Conservation (phyloP, 1,140 invertebrate species). For the Tetramorium alpestre region DNA sequence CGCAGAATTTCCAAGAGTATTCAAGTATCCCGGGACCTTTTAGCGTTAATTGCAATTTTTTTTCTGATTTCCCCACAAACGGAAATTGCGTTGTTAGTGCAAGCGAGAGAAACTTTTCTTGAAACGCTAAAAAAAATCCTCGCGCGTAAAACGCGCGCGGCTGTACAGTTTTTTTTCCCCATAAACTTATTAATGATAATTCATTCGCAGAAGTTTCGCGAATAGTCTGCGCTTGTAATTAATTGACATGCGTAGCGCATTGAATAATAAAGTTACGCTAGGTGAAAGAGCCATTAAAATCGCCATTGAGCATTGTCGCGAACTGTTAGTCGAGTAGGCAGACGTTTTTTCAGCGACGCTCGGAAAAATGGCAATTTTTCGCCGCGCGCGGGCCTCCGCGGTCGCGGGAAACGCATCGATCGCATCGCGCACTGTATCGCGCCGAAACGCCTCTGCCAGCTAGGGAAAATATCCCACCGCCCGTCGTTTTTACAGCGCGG, state of each 20-base stretch:
- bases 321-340: background rate
- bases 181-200: conserved; percentile 41
- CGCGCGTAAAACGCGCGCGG: background rate
- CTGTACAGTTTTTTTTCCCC: background rate
- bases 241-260: background rate
- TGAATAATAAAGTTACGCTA: conserved; percentile 1
- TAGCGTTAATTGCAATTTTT: conserved; percentile 74
- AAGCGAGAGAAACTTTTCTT: conserved; percentile 20
- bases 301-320: conserved; percentile 18
- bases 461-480: conserved; percentile 30
- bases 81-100: conserved; percentile 70
- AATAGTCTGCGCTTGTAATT: background rate
- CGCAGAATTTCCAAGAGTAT: conserved; percentile 67
- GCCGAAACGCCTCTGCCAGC: conserved; percentile 39
- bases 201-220: background rate
- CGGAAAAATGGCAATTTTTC: conserved; percentile 29
- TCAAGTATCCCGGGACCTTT: conserved; percentile 73
- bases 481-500: conserved; percentile 17
- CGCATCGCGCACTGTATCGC: background rate
- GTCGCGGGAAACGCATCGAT: conserved; percentile 30
- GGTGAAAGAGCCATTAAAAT: background rate
- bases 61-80: conserved; percentile 59
- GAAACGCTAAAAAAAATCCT: conserved; percentile 14
- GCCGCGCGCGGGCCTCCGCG: background rate
- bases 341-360: background rate